Evolutionary conservation across 2,888 invertebrate species (phyloP), one percentile per base, ranked within the genome.

Genomic region (Dermolepida albohirtum): DNA sequence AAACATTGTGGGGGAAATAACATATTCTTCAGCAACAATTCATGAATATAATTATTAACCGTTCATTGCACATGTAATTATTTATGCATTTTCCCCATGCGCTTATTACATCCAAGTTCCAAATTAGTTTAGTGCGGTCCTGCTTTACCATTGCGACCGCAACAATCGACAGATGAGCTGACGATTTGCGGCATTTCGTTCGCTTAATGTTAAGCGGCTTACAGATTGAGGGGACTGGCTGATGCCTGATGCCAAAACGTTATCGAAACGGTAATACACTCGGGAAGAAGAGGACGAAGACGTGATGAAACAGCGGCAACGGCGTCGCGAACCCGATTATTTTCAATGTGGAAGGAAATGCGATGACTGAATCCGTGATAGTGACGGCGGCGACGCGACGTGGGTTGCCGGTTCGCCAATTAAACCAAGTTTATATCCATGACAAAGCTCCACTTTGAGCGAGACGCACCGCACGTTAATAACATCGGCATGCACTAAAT

Each of bases 141-240:
- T 59, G 59, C 43, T 27, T 34, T 8, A n/a, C 27, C 22, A 44
- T 44, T n/a, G 17, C 29, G 12, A 14, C 16, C 59, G 29, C 47
- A 27, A 47, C 43, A 59, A 6, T n/a, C 43, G 59, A 59, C 44
- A 59, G 59, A 59, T 59, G 59, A 59, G 59, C 47, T 29, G 59
- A 55, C 44, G 59, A 59, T 59, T 59, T 59, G 59, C 59, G 44
- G 59, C 59, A 47, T 59, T 59, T 29, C 59, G 59, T 59, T 59
- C 59, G 59, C 27, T 59, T 78, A 78, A 78, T 79, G 79, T 74
- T 80, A 81, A 81, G 80, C 81, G 68, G 80, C 81, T 82, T 80
- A 80, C 44, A 44, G 34, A 59, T 59, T 47, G 59, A 74, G 71
- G 71, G 72, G 71, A 70, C 67, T 62, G 27, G 17, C 8, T 43